These are phyloP conservation scores for Papilio polyxenes DNA, from an alignment of 1,140 invertebrate species.

Conservation along the genomic window DNA sequence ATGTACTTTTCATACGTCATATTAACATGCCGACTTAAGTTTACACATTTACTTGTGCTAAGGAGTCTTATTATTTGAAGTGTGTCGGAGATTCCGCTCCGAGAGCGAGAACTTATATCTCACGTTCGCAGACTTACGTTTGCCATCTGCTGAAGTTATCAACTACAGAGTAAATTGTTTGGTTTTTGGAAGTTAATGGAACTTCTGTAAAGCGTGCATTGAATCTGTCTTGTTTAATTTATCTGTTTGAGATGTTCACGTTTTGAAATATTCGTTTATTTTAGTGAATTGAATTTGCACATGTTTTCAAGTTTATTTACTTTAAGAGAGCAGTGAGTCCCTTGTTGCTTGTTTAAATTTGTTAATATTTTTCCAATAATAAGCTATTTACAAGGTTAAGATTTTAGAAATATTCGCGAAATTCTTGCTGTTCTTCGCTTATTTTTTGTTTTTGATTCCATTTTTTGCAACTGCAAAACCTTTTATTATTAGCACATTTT, in stretches of 20 bases:
- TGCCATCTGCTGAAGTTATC: constrained; percentile 32
- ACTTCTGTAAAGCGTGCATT: constrained; percentile 5
- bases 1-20: not conserved
- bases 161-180: constrained; percentile 35
- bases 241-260: not conserved
- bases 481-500: too few relatives aligned
- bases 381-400: not conserved
- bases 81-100: constrained; percentile 32
- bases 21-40: not conserved
- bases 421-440: too few relatives aligned
- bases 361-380: not conserved
- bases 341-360: too few relatives aligned
- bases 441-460: too few relatives aligned
- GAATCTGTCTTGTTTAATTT: constrained; percentile 10
- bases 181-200: constrained; percentile 32
- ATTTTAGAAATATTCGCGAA: too few relatives aligned
- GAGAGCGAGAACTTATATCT: constrained; percentile 19
- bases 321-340: not conserved
- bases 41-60: constrained; percentile 15
- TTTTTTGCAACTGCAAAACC: too few relatives aligned
- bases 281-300: not conserved
- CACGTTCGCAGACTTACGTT: constrained; percentile 33
- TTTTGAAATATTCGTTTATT: not conserved
- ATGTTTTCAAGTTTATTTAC: not conserved
- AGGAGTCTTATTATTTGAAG: constrained; percentile 33